Evolutionary conservation across 2,888 invertebrate genomes (phyloP).

Genomic region (Xestia ashworthii): DNA sequence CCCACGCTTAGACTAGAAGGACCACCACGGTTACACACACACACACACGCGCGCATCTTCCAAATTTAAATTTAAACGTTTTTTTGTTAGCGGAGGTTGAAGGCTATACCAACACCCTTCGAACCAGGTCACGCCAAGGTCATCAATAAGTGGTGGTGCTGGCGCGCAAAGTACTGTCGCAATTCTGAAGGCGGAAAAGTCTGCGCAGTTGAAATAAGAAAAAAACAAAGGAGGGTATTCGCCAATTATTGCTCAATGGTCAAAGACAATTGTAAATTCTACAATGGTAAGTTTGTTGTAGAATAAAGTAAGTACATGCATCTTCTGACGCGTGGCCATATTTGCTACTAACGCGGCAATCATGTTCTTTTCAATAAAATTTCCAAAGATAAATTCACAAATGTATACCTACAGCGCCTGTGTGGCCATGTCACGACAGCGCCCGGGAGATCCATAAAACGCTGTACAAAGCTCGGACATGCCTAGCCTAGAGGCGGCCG

Average conservation of each 20-base stretch:
- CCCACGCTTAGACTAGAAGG: no score
- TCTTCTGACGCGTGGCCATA: not conserved
- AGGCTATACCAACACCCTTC: slow-evolving; percentile 22
- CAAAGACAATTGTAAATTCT: slow-evolving; percentile 75
- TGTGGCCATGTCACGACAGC: no score
- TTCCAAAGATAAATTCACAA: no score
- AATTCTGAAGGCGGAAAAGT: slow-evolving; percentile 46
- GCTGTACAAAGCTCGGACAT: no score
- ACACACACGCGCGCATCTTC: not conserved
- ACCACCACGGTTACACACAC: no score
- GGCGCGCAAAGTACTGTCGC: slow-evolving; percentile 74
- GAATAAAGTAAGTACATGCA: not conserved
- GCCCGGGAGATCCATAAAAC: no score
- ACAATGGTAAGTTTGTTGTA: slow-evolving; percentile 67
- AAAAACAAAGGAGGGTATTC: slow-evolving; percentile 67
- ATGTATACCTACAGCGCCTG: no score
- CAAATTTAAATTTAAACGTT: not conserved
- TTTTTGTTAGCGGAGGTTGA: not conserved
- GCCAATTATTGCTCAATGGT: slow-evolving; percentile 72
- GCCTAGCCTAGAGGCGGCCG: no score
- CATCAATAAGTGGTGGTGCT: slow-evolving; percentile 80
- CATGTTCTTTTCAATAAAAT: not conserved
- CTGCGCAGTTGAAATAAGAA: slow-evolving; percentile 74
- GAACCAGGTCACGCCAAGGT: slow-evolving; percentile 59
- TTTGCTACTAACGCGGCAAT: not conserved